Percentiles rank a stretch among this genome's conserved stretches.
Conservation (phyloP, 2,797 vertebrate genomes). For the Echiichthys vipera region DNA sequence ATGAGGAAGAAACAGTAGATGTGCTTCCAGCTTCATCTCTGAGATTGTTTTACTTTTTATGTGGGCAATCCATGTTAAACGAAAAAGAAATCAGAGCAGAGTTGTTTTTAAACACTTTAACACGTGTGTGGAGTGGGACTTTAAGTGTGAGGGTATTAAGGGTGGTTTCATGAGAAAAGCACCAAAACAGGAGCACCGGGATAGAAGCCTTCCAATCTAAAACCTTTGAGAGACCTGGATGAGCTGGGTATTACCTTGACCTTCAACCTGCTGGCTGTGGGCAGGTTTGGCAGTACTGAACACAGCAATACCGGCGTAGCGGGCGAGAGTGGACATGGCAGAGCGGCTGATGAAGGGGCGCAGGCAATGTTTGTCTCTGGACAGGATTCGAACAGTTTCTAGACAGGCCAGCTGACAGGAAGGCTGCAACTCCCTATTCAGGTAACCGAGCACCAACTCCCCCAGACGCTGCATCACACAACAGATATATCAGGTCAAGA, state of each 20-base stretch:
- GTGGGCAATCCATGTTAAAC: too few relatives aligned
- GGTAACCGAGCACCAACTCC: constrained; percentile 86
- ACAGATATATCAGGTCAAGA: not conserved
- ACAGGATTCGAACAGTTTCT: constrained; percentile 92
- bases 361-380: constrained; percentile 89
- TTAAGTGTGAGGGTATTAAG: too few relatives aligned
- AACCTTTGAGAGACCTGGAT: too few relatives aligned
- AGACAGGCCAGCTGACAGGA: constrained; percentile 90
- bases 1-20: too few relatives aligned
- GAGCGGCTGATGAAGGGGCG: constrained; percentile 83
- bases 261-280: constrained; percentile 13
- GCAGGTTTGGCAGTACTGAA: not conserved
- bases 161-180: too few relatives aligned
- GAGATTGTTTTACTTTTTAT: too few relatives aligned
- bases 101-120: too few relatives aligned
- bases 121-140: too few relatives aligned
- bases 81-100: too few relatives aligned
- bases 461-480: constrained; percentile 85
- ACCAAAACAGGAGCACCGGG: too few relatives aligned
- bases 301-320: constrained; percentile 82
- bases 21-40: too few relatives aligned
- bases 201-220: too few relatives aligned
- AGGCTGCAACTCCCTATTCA: constrained; percentile 88
- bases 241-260: constrained; percentile 69
- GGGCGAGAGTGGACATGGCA: constrained; percentile 87